phyloP scores from a whole-genome alignment of 1,140 invertebrate genomes.

The Sarcophaga peregrina region DNA sequence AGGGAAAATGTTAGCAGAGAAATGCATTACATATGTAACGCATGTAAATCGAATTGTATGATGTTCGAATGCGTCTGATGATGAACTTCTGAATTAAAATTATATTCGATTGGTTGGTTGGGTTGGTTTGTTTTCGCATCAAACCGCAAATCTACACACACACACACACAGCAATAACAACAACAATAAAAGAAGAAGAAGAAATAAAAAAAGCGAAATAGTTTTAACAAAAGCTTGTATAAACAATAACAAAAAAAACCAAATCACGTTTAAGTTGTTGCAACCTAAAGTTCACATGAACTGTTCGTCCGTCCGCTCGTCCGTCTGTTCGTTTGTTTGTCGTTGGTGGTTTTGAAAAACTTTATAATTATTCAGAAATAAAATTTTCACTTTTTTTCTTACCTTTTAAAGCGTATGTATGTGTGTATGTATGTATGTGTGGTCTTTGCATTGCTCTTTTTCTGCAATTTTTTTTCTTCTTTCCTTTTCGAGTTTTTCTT shows the following conservation, averaged over 20 bases:
- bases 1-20: no score
- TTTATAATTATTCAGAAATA: constrained; percentile 29
- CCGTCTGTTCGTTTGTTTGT: neutral
- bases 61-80: no score
- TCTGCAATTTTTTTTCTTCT: constrained; percentile 1
- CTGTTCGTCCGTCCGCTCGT: no score
- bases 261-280: neutral
- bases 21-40: no score
- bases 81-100: neutral
- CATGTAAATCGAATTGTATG: no score
- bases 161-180: neutral
- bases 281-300: neutral
- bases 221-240: neutral
- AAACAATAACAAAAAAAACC: no score
- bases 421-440: no score
- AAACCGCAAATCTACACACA: constrained; percentile 2
- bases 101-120: constrained; percentile 2
- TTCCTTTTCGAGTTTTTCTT: neutral
- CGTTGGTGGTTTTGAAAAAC: constrained; percentile 19
- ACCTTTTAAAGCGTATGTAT: neutral
- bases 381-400: constrained; percentile 39
- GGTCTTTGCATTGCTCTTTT: neutral
- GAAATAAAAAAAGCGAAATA: neutral
- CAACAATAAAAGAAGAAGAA: neutral
- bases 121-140: constrained; percentile 12